Evolutionary conservation across 2,888 invertebrate species (phyloP), one percentile per base, ranked within the genome.

Genomic region (Syritta pipiens): DNA sequence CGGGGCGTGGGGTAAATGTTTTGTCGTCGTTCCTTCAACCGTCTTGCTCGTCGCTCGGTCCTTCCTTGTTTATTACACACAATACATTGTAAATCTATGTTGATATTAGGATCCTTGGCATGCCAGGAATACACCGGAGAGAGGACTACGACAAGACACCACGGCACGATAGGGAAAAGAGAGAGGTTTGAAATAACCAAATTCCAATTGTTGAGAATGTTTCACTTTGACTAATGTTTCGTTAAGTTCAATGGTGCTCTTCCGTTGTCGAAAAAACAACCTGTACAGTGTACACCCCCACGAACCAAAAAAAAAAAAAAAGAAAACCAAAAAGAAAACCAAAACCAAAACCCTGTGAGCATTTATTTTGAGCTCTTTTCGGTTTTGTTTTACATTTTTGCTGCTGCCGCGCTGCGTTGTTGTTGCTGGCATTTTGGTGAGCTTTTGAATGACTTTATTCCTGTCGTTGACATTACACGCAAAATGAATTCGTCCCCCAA

Each of bases 171-270:
- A 26, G 19, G 1, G 1, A n/a, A 14, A 30, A 4, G 46, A 42
- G 35, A 32, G 14, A 12, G 40, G 65, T 67, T 59, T 46, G 30
- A 48, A 67, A 57, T 62, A 68, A 67, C 67, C 55, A 67, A 74
- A 79, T 68, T 74, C 72, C 79, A 79, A 72, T 79, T 79, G 79
- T 79, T 74, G 79, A 79, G 49, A 74, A 74, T 67, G 55, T 67
- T 79, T 68, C 74, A 68, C 74, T 79, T 79, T 79, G 79, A 74
- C 67, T 74, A 79, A 79, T 79, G 69, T 77, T 77, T 77, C 77
- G 77, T 77, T 65, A 77, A 77, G 77, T 77, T 77, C 77, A 77
- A 77, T 77, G 77, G 76, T 63, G 32, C 28, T 60, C 51, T 77
- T 77, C 71, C 53, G 60, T n/a, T n/a, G n/a, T n/a, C n/a, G n/a